Evolutionary conservation across 2,797 vertebrate genomes (phyloP).

Genomic region (Brachyalestes nurse): DNA sequence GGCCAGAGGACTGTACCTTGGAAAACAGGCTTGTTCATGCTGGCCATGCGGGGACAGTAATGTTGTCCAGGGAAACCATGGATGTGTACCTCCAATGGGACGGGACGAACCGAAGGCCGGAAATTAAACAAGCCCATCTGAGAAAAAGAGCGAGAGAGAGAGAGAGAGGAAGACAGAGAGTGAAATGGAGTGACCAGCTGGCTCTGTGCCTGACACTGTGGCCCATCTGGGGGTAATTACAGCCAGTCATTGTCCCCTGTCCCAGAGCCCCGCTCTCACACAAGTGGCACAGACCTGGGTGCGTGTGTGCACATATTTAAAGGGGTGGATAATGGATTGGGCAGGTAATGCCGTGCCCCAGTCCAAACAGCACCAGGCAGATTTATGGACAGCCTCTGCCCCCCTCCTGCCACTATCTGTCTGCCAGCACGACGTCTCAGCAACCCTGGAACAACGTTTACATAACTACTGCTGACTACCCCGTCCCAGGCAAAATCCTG

Average conservation of each 20-base stretch:
- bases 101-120: constrained; percentile 93
- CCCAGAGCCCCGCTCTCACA: constrained; percentile 57
- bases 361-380: constrained; percentile 60
- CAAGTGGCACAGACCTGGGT: constrained; percentile 57
- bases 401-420: constrained; percentile 47
- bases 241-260: constrained; percentile 62
- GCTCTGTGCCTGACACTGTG: constrained; percentile 57
- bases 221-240: constrained; percentile 72
- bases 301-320: constrained; percentile 67
- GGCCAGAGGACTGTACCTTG: constrained; percentile 81
- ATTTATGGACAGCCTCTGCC: constrained; percentile 65
- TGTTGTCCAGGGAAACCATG: constrained; percentile 97
- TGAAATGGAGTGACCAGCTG: constrained; percentile 70
- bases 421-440: constrained; percentile 47
- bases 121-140: constrained; percentile 99
- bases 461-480: constrained; percentile 49
- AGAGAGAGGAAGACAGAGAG: constrained; percentile 34
- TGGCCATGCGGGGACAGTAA: constrained; percentile 98
- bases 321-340: constrained; percentile 65
- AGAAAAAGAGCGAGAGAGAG: constrained; percentile 56
- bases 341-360: constrained; percentile 57
- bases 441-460: constrained; percentile 56
- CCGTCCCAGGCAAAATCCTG: constrained; percentile 7
- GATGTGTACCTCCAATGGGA: constrained; percentile 96
- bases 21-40: constrained; percentile 98